These are phyloP conservation scores for Phrynocephalus vlangalii DNA, from an alignment of 2,797 vertebrate genomes.

Conservation along the genomic window DNA sequence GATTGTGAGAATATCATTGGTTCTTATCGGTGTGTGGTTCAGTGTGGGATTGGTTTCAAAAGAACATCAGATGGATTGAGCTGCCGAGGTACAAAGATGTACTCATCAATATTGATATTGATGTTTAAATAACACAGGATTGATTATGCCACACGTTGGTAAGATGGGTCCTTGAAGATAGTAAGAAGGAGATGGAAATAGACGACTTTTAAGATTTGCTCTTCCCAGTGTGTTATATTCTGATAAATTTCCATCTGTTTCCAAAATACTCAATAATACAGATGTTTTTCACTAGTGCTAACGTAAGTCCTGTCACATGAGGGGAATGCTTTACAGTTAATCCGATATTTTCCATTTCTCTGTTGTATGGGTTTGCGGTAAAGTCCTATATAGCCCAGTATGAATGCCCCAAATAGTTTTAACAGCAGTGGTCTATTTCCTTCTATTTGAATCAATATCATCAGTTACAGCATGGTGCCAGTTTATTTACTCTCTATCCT, in stretches of 20 bases:
- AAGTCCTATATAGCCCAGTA: too few relatives aligned
- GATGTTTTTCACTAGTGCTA: not conserved
- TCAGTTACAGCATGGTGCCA: too few relatives aligned
- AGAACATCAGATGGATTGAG: slow-evolving; percentile 86
- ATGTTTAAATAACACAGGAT: not conserved
- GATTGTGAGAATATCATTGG: slow-evolving; percentile 93
- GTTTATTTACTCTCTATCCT: too few relatives aligned
- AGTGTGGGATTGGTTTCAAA: slow-evolving; percentile 88
- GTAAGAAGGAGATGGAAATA: not conserved
- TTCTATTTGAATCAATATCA: too few relatives aligned
- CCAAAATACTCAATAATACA: not conserved
- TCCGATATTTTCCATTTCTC: too few relatives aligned
- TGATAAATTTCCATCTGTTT: not conserved
- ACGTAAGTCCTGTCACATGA: too few relatives aligned
- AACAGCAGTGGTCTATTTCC: too few relatives aligned
- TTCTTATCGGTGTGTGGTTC: slow-evolving; percentile 88
- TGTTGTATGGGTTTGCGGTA: too few relatives aligned
- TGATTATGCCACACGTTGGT: not conserved
- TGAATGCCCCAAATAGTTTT: too few relatives aligned
- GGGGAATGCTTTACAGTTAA: too few relatives aligned
- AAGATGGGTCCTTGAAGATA: not conserved
- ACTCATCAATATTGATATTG: not conserved
- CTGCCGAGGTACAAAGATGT: slow-evolving; percentile 84
- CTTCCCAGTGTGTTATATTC: not conserved
- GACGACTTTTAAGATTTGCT: not conserved